Evolutionary conservation across 2,888 invertebrate genomes (phyloP).

Genomic region (Pachymerium ferrugineum): DNA sequence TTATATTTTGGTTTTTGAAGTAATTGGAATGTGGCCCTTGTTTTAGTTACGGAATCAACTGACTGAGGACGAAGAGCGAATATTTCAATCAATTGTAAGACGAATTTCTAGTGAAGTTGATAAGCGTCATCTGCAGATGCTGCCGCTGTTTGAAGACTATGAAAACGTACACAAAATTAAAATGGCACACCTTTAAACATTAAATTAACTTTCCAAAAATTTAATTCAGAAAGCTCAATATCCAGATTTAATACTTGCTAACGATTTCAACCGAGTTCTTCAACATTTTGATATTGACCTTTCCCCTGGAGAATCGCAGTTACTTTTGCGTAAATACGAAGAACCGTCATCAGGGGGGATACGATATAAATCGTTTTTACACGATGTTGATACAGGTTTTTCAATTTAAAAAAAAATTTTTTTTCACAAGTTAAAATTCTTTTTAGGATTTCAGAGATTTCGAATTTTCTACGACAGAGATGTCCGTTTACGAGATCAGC

Average conservation of each 20-base stretch:
- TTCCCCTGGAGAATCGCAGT: constrained; percentile 10
- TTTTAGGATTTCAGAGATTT: constrained; percentile 29
- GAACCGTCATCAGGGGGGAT: constrained; percentile 18
- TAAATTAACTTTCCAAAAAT: not conserved
- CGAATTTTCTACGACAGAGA: constrained; percentile 12
- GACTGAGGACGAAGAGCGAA: constrained; percentile 25
- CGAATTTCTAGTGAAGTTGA: not conserved
- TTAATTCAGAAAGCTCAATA: constrained; percentile 11
- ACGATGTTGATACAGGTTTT: constrained; percentile 28
- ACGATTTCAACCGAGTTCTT: constrained; percentile 9
- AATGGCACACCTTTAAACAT: not conserved
- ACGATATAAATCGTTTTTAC: constrained; percentile 25
- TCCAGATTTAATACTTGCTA: constrained; percentile 8
- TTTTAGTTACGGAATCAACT: constrained; percentile 27
- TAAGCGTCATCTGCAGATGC: constrained; percentile 1
- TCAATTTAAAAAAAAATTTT: not conserved
- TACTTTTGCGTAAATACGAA: constrained; percentile 29
- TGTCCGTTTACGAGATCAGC: not conserved
- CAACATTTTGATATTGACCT: constrained; percentile 3
- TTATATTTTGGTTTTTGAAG: no score
- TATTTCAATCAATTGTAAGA: not conserved
- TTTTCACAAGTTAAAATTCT: not conserved
- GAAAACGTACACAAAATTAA: constrained; percentile 9
- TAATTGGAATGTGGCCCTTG: no score
- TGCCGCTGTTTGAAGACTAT: not conserved